Evolutionary conservation across 2,797 vertebrate species (phyloP), one percentile per base, ranked within the genome.

Genomic region (Acipenser oxyrinchus): DNA sequence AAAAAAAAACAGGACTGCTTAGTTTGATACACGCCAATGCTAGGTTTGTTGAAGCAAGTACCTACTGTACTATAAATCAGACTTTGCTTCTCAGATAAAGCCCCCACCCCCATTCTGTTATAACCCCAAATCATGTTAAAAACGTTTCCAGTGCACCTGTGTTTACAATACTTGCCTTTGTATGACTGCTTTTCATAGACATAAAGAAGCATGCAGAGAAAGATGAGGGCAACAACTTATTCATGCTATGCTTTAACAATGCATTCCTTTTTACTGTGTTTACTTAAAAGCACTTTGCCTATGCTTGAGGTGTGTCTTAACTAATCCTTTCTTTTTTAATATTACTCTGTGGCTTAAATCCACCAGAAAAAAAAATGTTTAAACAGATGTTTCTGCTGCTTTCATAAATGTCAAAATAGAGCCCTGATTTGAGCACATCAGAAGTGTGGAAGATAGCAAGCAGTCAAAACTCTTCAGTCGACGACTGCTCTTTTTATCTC

Each of bases 321-420:
- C 7, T 62, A 62, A 62, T 62, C 60, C 60, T 18, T 10, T 62
- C 15, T 62, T n/a, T 9, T 62, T 62, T 3, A 62, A 6, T 48
- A 48, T 10, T 62, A 37, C 8, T 4, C 37, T 1, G 1, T 18
- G 11, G 60, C 60, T n/a, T n/a, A 62, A 18, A 23, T 62, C 8
- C 37, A 37, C 37, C 60, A 10, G 48, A 9, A 37, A 18, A 18
- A n/a, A 9, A 18, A 18, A 48, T 48, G 18, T 62, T 62, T 62
- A 18, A 62, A 62, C 60, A 62, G 60, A 62, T 62, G 60, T 62
- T 62, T 62, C 18, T 62, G 60, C 18, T 62, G 37, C 18, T 48
- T n/a, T 37, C 48, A 6, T 12, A 10, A 62, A 18, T 62, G 60
- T 62, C 60, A 62, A 23, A 62, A 62, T 62, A 23, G 7, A 62